Conservation (phyloP, 2,113 vertebrate genomes). For the Varanus komodoensis region DNA sequence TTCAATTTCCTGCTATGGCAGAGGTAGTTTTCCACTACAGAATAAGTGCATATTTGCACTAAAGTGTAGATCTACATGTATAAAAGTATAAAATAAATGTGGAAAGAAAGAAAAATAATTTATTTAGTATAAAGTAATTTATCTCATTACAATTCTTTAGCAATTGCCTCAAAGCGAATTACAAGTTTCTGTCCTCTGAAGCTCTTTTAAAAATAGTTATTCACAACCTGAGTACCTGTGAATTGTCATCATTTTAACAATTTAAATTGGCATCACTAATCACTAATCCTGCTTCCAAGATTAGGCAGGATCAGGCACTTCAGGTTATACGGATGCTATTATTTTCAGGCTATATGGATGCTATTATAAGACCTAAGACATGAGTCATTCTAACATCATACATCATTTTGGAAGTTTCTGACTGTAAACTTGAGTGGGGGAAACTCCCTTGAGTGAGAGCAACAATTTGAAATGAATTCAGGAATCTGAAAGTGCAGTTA, state of each 20-base stretch:
- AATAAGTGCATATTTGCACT: not conserved
- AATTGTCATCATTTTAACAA: not conserved
- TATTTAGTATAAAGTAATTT: not conserved
- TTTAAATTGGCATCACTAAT: not conserved
- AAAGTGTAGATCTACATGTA: not conserved
- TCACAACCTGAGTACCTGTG: not conserved
- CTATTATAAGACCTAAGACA: slow-evolving; percentile 10
- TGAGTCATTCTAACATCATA: not conserved
- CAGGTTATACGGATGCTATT: not conserved
- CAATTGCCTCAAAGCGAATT: not conserved
- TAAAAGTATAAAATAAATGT: not conserved
- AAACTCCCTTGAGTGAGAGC: not conserved
- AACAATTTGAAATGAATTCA: not conserved
- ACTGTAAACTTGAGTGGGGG: not conserved
- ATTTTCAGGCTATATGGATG: not conserved
- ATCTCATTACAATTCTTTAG: not conserved
- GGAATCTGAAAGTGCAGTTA: not conserved
- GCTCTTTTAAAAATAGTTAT: not conserved
- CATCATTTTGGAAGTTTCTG: not conserved
- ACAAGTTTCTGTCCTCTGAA: not conserved
- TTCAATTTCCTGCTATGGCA: not conserved
- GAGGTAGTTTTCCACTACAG: not conserved
- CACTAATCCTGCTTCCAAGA: too few relatives aligned
- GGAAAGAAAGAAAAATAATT: not conserved
- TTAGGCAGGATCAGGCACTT: too few relatives aligned